Base-by-base conservation (phyloP, 64 coral and sea anemone species). In the Hydrozoanthus tunicans region DNA sequence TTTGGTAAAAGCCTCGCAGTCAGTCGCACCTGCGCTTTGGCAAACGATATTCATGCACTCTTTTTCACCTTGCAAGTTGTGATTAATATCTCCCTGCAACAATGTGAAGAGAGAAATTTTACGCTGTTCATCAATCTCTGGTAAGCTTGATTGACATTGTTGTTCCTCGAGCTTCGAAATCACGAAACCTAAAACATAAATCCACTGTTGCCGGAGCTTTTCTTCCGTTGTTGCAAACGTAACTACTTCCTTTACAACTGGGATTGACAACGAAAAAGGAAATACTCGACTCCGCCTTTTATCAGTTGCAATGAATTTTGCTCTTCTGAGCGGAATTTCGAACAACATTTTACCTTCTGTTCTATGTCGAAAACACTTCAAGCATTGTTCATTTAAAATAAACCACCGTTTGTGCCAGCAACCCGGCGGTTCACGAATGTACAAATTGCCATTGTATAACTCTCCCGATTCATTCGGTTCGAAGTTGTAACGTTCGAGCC, bases 321-420 rank as follows among this genome's bases (percentile, higher is more conserved):
- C 95, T 60, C 91, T 86, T 32, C 79, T 92, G 3, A 96, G 89
- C 10, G 95, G 95, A 79, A 96, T 94, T 81, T 96, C 89, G 82
- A 96, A 96, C 24, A 96, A 80, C 95, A 96, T 94, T 60, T 93
- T 96, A 17, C 78, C 81, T 20, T 96, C 95, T 82, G 92, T 94
- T 56, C 89, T 89, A 53, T 96, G 86, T 69, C 72, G 80, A 78
- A 81, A 96, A 59, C 95, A 96, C 89, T 83, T 96, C 66, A 96
- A 89, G 58, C 95, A 96, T 67, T 89, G 89, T 32, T 89, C 82
- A 56, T 83, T 96, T 23, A 96, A 73, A 17, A 79, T 77, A 89
- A 96, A 93, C 95, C 95, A 96, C n/a, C 95, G 93, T 67, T 96
- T 96, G 53, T 96, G 92, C 95, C 95, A 96, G 32, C 32, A 43